Conservation (phyloP, 2,888 invertebrate genomes). For the Osedax frankpressi region DNA sequence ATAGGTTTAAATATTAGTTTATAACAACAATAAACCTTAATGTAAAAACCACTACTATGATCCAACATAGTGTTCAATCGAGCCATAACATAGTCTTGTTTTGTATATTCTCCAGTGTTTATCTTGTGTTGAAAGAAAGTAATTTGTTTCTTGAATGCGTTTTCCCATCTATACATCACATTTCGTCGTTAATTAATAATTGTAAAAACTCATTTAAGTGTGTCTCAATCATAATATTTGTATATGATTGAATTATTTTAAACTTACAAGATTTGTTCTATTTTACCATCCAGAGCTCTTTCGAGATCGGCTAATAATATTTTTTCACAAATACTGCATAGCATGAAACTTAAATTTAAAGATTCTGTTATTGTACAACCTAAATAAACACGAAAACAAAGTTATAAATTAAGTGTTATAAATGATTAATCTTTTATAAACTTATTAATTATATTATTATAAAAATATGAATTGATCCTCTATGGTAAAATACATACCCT, state of each 20-base stretch:
- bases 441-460: background rate
- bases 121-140: conserved; percentile 62
- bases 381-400: background rate
- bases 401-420: background rate
- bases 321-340: conserved; percentile 50
- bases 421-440: background rate
- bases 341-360: conserved; percentile 21
- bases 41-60: conserved; percentile 71
- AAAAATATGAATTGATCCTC: too few relatives aligned
- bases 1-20: too few relatives aligned
- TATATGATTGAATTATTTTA: background rate
- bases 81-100: conserved; percentile 62
- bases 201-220: background rate
- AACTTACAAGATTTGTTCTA: conserved; percentile 63
- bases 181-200: too few relatives aligned
- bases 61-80: conserved; percentile 68
- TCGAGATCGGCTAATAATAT: conserved; percentile 67
- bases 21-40: conserved; percentile 44
- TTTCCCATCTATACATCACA: conserved; percentile 55
- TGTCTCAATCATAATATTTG: background rate
- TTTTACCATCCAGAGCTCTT: conserved; percentile 73
- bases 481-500: too few relatives aligned
- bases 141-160: conserved; percentile 76
- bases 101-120: conserved; percentile 59
- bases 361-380: background rate